Conservation (phyloP, 2,888 invertebrate species). For the Oscheius onirici region DNA sequence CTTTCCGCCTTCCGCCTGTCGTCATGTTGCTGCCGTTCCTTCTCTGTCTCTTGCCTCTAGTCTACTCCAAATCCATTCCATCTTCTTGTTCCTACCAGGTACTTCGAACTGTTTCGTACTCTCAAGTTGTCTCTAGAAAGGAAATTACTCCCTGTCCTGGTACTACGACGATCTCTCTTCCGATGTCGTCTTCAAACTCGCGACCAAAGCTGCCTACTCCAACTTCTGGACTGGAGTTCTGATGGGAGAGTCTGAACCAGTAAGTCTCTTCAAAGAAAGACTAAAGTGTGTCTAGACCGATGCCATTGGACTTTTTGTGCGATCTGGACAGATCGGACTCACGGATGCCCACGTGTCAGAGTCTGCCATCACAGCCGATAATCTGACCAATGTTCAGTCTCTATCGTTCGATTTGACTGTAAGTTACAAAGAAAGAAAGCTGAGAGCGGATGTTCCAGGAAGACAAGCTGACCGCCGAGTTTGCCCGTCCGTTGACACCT, state of each 20-base stretch:
- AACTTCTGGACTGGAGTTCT: constrained; percentile 54
- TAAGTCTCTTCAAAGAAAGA: constrained; percentile 31
- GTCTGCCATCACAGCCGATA: constrained; percentile 47
- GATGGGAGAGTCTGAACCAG: constrained; percentile 50
- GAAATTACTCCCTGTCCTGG: constrained; percentile 49
- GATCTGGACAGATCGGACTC: constrained; percentile 53
- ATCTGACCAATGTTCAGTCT: constrained; percentile 57
- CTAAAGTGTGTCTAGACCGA: constrained; percentile 37
- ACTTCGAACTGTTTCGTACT: constrained; percentile 3
- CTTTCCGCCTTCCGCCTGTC: constrained; percentile 22
- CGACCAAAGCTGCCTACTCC: constrained; percentile 34
- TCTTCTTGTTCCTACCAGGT: not conserved
- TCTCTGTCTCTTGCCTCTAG: not conserved
- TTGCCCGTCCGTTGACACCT: constrained; percentile 37
- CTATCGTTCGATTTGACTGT: constrained; percentile 42
- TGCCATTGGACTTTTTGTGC: constrained; percentile 54
- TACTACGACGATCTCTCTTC: constrained; percentile 52
- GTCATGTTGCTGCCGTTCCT: constrained; percentile 11
- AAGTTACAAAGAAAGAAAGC: not conserved
- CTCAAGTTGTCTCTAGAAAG: constrained; percentile 1
- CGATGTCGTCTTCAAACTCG: constrained; percentile 54
- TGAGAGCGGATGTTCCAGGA: constrained; percentile 34
- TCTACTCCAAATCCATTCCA: constrained; percentile 15
- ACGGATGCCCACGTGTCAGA: constrained; percentile 54
- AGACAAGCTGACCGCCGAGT: constrained; percentile 48